Percentiles rank a stretch among this genome's conserved stretches.
Conservation (phyloP, 2,888 invertebrate species). For the Venusia cambrica region DNA sequence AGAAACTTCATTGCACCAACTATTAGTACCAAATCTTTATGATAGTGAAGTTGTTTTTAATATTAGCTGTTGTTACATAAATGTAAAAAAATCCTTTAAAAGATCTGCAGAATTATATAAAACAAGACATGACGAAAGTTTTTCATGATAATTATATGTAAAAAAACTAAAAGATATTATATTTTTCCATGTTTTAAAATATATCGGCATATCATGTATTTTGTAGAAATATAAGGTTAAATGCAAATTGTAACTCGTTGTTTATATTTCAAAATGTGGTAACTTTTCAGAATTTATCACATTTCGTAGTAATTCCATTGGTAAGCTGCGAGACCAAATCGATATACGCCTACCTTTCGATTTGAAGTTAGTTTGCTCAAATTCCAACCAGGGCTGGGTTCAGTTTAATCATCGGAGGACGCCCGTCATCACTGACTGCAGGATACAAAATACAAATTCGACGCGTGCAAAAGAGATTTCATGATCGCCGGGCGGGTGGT, state of each 20-base stretch:
- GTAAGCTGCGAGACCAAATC: no score
- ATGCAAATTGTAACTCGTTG: constrained; percentile 36
- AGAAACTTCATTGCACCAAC: constrained; percentile 25
- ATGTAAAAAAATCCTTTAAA: constrained; percentile 37
- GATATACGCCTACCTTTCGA: no score
- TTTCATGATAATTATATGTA: constrained; percentile 22
- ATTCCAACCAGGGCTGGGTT: no score
- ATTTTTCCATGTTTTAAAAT: constrained; percentile 57
- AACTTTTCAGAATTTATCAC: no score
- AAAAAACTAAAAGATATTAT: constrained; percentile 36
- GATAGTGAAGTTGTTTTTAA: constrained; percentile 15
- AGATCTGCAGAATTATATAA: constrained; percentile 58
- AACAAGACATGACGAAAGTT: constrained; percentile 63
- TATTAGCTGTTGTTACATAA: constrained; percentile 12
- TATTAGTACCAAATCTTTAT: constrained; percentile 18
- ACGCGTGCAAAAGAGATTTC: no score
- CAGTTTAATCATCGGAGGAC: no score
- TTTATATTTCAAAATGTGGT: no score
- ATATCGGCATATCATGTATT: constrained; percentile 69
- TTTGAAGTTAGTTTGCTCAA: no score
- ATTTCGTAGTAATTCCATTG: no score
- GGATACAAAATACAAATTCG: no score
- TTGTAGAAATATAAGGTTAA: constrained; percentile 69
- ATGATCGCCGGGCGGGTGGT: no score
- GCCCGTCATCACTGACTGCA: no score